Evolutionary conservation across 1,140 invertebrate genomes (phyloP), one percentile per base, ranked within the genome.

Genomic region (Drosophila albomicans): DNA sequence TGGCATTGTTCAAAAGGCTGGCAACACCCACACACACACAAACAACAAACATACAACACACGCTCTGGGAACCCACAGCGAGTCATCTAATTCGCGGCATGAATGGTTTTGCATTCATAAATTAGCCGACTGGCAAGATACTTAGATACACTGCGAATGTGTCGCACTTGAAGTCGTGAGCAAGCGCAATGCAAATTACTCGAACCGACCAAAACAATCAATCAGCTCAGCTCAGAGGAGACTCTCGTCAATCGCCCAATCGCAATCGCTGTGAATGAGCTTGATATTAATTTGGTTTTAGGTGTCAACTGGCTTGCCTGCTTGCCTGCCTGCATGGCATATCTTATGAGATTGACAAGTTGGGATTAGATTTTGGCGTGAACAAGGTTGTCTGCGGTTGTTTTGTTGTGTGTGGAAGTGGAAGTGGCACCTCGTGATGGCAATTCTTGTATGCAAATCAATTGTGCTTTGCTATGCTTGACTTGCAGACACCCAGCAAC

Each of bases 61-160:
- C 20, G 1, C 2, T 20, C 43, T 38, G 15, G 52, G 52, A 71
- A 38, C 57, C 15, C 64, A 70, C 58, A 58, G 59, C 68, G 68
- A 71, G 75, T 82, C 84, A 87, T 88, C 84, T 87, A 87, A 88
- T 87, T 88, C 75, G 78, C 75, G 76, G 76, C 75, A 72, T 85
- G 85, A 88, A 89, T 88, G 84, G 64, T 78, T 78, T 85, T 89
- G 86, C 85, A 89, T 88, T 88, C 81, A 88, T 88, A 88, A 88
- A 88, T 88, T 88, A 89, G 81, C 81, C 65, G 68, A 20, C 52
- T 56, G 32, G 15, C 52, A 13, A 58, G 41, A 58, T 75, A 78
- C 69, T 82, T 69, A 70, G 77, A 73, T 67, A 49, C 62, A 64
- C 43, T 25, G 20, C 20, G 20, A 25, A 76, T 43, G 74, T 85